Evolutionary conservation across 1,140 invertebrate species (phyloP).

Genomic region (Teleogryllus occipitalis): DNA sequence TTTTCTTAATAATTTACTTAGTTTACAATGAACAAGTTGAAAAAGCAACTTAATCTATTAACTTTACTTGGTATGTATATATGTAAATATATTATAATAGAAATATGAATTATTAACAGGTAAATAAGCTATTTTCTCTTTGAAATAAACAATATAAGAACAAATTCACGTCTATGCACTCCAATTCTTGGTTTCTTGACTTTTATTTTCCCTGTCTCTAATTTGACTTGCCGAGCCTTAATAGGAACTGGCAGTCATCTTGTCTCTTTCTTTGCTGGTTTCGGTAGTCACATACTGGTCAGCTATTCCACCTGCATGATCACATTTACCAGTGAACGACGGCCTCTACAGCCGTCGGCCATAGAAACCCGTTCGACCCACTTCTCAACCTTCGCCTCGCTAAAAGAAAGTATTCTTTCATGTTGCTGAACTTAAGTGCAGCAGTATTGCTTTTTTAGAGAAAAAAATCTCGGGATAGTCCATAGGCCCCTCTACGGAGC

Average conservation of each 20-base stretch:
- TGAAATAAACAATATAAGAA: background rate
- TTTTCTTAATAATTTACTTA: background rate
- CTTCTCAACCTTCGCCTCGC: too few species aligned
- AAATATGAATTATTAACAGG: background rate
- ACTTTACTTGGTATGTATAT: background rate
- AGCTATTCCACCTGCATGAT: too few species aligned
- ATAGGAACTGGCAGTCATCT: too few species aligned
- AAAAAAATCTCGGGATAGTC: background rate
- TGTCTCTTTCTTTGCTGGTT: too few species aligned
- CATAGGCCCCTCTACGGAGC: background rate
- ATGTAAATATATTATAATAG: background rate
- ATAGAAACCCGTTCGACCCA: too few species aligned
- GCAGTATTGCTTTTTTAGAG: background rate
- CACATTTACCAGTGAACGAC: too few species aligned
- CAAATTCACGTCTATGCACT: constrained; percentile 1
- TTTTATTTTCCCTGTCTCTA: background rate
- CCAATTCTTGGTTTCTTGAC: background rate
- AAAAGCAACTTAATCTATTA: background rate
- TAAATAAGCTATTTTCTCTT: background rate
- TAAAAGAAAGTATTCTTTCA: background rate
- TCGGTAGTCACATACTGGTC: too few species aligned
- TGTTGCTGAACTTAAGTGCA: background rate
- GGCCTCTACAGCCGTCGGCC: too few species aligned
- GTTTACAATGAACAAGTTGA: background rate
- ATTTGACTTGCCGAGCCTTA: too few species aligned